Conservation (phyloP, 2,113 vertebrate species). For the Vimba vimba region DNA sequence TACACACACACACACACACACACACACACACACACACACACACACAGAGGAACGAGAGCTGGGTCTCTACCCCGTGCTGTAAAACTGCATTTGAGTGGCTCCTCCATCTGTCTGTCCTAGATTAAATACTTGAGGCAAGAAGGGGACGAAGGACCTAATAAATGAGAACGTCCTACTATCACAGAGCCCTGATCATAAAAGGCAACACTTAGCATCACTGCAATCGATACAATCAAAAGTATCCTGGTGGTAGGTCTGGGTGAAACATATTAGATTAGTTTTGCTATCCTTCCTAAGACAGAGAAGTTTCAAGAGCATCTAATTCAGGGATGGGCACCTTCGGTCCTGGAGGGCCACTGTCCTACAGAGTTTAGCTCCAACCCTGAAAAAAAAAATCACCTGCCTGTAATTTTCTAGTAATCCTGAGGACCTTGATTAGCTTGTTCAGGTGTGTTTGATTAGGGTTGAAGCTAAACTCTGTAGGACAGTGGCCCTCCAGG, state of each 20-base stretch:
- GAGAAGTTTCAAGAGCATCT: neutral
- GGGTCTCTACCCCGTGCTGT: slow-evolving; percentile 38
- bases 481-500: too few relatives aligned
- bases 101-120: slow-evolving; percentile 51
- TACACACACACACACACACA: slow-evolving; percentile 9
- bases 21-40: slow-evolving; percentile 18
- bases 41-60: slow-evolving; percentile 37
- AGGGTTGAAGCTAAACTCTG: too few relatives aligned
- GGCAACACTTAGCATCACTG: neutral
- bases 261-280: neutral
- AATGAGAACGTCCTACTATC: slow-evolving; percentile 14
- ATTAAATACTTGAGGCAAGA: slow-evolving; percentile 41
- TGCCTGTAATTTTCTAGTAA: too few relatives aligned
- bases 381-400: too few relatives aligned
- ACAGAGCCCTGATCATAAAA: slow-evolving; percentile 1
- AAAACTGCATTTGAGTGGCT: slow-evolving; percentile 41
- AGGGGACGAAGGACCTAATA: slow-evolving; percentile 21
- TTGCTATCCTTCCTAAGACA: neutral
- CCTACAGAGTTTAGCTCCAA: too few relatives aligned
- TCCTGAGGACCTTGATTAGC: too few relatives aligned
- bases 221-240: neutral
- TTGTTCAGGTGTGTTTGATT: too few relatives aligned
- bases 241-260: neutral
- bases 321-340: too few relatives aligned
- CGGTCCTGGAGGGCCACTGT: too few relatives aligned